A percentile compares a stretch with the other conserved stretches of the same genome.
Conservation (phyloP, 2,888 invertebrate genomes). For the Alviniconcha strummeri region DNA sequence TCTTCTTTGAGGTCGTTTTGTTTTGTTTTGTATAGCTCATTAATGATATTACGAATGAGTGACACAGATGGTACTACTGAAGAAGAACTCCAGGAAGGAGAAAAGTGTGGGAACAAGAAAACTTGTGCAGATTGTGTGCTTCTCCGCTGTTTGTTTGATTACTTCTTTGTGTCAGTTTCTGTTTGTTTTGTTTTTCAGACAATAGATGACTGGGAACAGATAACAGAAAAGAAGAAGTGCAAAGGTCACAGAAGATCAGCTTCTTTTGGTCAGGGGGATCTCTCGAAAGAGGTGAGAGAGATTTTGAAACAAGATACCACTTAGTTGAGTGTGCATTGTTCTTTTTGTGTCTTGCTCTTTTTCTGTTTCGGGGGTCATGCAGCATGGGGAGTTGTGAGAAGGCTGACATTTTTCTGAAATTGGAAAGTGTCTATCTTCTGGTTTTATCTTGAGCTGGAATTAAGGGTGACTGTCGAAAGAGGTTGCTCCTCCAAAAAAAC, state of each 20-base stretch:
- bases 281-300: slow-evolving; percentile 61
- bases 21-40: no score
- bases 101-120: no score
- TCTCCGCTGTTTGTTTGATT: no score
- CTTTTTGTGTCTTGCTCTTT: neutral
- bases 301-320: neutral
- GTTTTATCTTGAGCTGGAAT: neutral
- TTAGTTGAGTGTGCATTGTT: neutral
- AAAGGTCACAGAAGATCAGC: slow-evolving; percentile 76
- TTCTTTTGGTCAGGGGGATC: slow-evolving; percentile 78
- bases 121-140: no score
- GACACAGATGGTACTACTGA: no score
- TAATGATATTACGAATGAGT: no score
- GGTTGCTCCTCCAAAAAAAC: no score
- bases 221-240: slow-evolving; percentile 59
- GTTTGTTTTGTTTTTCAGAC: slow-evolving; percentile 46
- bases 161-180: no score
- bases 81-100: no score
- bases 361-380: no score
- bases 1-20: no score
- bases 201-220: slow-evolving; percentile 79
- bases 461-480: no score
- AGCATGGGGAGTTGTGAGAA: neutral
- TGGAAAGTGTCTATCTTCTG: neutral
- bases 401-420: neutral